Base-by-base conservation (phyloP, 1,140 invertebrate genomes). In the Thaumetopoea pityocampa region DNA sequence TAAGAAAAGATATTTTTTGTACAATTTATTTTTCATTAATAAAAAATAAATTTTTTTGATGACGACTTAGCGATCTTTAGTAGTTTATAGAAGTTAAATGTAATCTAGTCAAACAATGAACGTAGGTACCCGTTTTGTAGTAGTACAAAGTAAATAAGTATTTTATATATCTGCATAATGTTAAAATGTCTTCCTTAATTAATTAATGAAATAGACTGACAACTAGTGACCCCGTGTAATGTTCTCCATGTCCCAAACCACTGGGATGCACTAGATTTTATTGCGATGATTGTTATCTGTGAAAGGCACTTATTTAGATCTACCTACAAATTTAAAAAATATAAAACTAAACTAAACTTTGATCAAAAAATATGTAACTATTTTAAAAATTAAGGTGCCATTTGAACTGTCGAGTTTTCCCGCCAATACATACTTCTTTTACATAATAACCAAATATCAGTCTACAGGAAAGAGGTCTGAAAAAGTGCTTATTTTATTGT, bases 211-310 rank as follows among this genome's bases (percentile, higher is more conserved):
- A 77, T 72, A 78, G 73, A 81, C 77, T 81, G 77, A 79, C 27
- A 37, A 41, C 48, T 64, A 58, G 52, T 59, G 37, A 60, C 50
- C 47, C n/a, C 53, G 28, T 59, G 53, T 68, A 64, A 59, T 49
- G 59, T 42, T 53, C 22, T 46, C 53, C 10, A 61, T 26, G 59
- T 82, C 74, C 74, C 72, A 49, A 22, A 58, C 56, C 43, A 61
- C 78, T 82, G 78, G 78, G 78, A 78, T 82, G 78, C 78, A 82
- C 78, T 82, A 69, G 70, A 66, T 73, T 72, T 36, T 27, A 41
- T 32, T 24, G 24, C 20, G 9, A 43, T 12, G 15, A n/a, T n/a
- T 24, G 23, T 24, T 40, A 10, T 38, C 9, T 47, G 35, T 40
- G 20, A 67, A 78, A 45, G 63, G 74, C 74, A 73, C 70, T 74